Base-by-base conservation (phyloP, 1,140 invertebrate genomes). In the Eueides isabella region DNA sequence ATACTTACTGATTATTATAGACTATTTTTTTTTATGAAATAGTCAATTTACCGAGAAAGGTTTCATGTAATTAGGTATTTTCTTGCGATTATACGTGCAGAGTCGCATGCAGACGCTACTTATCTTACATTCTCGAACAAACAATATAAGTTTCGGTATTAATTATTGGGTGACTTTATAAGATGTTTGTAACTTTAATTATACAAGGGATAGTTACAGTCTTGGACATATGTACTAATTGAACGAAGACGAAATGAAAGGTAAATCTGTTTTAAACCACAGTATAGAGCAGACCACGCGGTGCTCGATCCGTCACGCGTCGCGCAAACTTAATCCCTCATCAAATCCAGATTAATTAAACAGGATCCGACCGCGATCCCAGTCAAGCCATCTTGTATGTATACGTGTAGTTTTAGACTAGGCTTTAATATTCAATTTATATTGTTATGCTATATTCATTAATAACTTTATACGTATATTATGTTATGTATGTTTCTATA, bases 311-410 rank as follows among this genome's bases (percentile, higher is more conserved):
- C 88, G 85, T 91, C 88, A 92, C 86, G 87, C 87, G 85, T 84
- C 85, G 83, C 84, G 80, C 82, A 72, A 88, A 87, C 87, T 89
- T 90, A 91, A 91, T 91, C 90, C 87, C 85, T 89, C 87, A 91
- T 92, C 88, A 92, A 89, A 92, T 90, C 87, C 88, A 89, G 87
- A 92, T 89, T 92, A 92, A 92, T 92, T 92, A 91, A 91, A 92
- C 87, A 80, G 79, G 84, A 84, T 80, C 81, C 81, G 78, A 87
- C 88, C 87, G 81, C 82, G 81, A 86, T 80, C 80, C 80, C 79
- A 73, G 75, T 69, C 71, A 72, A 83, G 78, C 82, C 61, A 70
- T 76, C 33, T 82, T 77, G 72, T 80, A 82, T 83, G 82, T 82
- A 75, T 65, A 74, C 73, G 48, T 55, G 48, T 55, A 55, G 48